Base-by-base conservation (phyloP, 1,140 invertebrate species). In the Oryzaephilus surinamensis region DNA sequence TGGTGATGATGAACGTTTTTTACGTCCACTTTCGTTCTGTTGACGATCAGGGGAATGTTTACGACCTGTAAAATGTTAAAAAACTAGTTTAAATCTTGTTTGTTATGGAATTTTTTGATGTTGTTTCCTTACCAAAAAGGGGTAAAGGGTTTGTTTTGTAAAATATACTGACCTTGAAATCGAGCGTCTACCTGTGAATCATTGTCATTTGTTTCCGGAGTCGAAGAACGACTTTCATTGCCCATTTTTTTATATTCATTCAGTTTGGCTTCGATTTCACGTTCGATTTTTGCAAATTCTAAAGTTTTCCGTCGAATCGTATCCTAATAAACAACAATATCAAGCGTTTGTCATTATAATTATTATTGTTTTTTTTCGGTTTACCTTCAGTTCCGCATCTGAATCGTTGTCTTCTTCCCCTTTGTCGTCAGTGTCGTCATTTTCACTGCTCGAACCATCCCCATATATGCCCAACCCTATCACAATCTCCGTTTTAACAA, bases 391-490 rank as follows among this genome's bases (percentile, higher is more conserved):
- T 38, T 58, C 55, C 14, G 27, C 28, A 42, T 61, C 58, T 1
- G 57, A 59, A 45, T 59, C 50, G 11, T 42, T 32, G 6, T 39
- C 31, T 7, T 46, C 43, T 4, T 43, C 30, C 0, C 38, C 38
- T 10, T 51, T 50, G 6, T 46, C 49, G 12, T 41, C 45, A 21
- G 45, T 49, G 14, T 50, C 46, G n/a, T 54, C 54, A 23, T 48
- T 50, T 34, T 50, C 54, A 14, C 48, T 52, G 7, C 35, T 52
- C 1, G 55, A 56, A 33, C 38, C 55, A 3, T 48, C 53, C 13
- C 42, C 57, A 17, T 62, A 62, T 4, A 54, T 55, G 27, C 55
- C 58, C 47, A 62, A 41, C 29, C 59, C 59, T 57, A 41, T 38
- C 28, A 37, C 34, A 8, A 19, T 11, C n/a, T 33, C 23, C 23